Conservation (phyloP, 2,888 invertebrate species). For the Axea sp. region DNA sequence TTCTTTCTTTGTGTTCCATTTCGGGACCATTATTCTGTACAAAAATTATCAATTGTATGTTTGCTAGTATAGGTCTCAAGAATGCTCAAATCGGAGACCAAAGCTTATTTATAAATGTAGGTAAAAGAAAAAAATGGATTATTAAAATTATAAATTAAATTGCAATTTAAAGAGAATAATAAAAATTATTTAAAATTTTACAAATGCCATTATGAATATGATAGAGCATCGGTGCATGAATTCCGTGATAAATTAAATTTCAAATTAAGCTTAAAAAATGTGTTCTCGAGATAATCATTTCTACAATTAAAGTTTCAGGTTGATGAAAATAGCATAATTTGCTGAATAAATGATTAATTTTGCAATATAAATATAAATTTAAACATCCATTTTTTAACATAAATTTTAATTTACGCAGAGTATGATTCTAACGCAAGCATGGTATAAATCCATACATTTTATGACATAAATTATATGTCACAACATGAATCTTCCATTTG, state of each 20-base stretch:
- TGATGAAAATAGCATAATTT: background rate
- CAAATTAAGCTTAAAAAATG: no score
- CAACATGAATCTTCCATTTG: slow-evolving; percentile 79
- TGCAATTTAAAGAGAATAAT: no score
- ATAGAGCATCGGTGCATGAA: no score
- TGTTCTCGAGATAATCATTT: no score
- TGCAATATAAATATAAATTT: slow-evolving; percentile 10
- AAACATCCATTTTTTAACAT: slow-evolving; percentile 3
- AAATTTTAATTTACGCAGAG: background rate
- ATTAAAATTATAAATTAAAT: slow-evolving; percentile 2
- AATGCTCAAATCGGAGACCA: slow-evolving; percentile 40
- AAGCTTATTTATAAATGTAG: slow-evolving; percentile 30
- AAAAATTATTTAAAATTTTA: no score
- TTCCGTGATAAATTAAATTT: no score
- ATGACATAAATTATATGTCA: slow-evolving; percentile 64
- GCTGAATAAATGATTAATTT: no score
- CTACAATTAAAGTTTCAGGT: no score
- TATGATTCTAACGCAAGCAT: slow-evolving; percentile 26
- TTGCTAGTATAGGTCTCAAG: slow-evolving; percentile 21
- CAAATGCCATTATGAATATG: no score
- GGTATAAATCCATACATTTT: slow-evolving; percentile 51
- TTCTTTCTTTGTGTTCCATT: no score
- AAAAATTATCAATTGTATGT: slow-evolving; percentile 19
- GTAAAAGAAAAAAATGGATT: slow-evolving; percentile 7
- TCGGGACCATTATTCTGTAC: no score